These are phyloP conservation scores for Pygoscelis adeliae DNA, from an alignment of 2,113 vertebrate species.

Conservation along the genomic window DNA sequence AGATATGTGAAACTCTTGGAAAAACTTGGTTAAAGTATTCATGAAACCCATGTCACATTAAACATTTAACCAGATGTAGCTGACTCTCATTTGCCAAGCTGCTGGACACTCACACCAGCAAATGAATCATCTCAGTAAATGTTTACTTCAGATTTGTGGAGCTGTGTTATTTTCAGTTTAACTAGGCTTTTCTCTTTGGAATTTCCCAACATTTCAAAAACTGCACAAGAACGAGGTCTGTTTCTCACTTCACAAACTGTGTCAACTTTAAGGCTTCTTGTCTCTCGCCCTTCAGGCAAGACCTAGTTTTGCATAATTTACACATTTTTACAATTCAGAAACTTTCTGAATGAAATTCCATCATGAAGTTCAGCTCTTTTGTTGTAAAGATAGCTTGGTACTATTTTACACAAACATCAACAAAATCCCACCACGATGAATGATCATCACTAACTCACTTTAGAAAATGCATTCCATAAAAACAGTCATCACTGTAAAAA, in stretches of 20 bases:
- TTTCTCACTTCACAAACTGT: slow-evolving; percentile 10
- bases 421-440: not conserved
- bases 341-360: not conserved
- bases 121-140: not conserved
- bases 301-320: not conserved
- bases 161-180: not conserved
- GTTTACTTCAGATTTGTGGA: not conserved
- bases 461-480: not conserved
- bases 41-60: not conserved
- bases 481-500: not conserved
- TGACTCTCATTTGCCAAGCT: not conserved
- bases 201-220: not conserved
- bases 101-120: not conserved
- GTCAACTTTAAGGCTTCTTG: slow-evolving; percentile 1
- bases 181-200: not conserved
- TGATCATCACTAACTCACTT: not conserved
- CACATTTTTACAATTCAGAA: not conserved
- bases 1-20: not conserved
- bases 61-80: not conserved
- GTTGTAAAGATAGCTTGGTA: not conserved
- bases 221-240: not conserved
- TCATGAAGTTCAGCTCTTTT: not conserved
- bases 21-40: not conserved
- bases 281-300: slow-evolving; percentile 32
- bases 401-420: not conserved